phyloP scores from a whole-genome alignment of 1,140 invertebrate genomes.

The Trissolcus basalis region DNA sequence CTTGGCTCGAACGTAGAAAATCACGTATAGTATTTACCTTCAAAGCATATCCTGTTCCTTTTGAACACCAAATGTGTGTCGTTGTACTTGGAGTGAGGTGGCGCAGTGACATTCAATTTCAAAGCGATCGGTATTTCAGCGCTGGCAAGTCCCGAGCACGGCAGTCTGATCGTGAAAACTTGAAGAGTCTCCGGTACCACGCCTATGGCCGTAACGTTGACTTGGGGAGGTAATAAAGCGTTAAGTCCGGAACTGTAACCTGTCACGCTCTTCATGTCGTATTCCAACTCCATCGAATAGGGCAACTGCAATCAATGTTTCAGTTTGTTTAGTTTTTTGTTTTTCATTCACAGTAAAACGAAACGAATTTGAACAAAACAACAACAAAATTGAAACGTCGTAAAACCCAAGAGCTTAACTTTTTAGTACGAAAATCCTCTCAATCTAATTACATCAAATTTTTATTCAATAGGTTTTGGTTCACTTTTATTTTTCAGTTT shows the following conservation, averaged over 20 bases:
- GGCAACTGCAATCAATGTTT: constrained; percentile 78
- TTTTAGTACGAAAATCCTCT: too few relatives aligned
- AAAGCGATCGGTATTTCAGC: constrained; percentile 86
- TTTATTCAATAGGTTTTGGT: too few relatives aligned
- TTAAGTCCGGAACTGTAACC: constrained; percentile 67
- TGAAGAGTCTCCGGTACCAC: constrained; percentile 84
- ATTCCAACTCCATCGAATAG: constrained; percentile 86
- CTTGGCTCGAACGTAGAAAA: constrained; percentile 7
- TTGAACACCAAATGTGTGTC: constrained; percentile 86
- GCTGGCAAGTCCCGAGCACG: constrained; percentile 85
- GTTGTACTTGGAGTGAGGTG: constrained; percentile 80
- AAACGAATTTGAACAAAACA: not conserved
- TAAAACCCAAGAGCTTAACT: too few relatives aligned
- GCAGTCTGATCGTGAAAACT: constrained; percentile 85
- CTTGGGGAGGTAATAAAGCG: constrained; percentile 84
- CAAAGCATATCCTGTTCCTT: constrained; percentile 90
- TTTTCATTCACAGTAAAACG: not conserved
- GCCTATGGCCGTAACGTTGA: constrained; percentile 87
- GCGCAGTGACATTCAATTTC: constrained; percentile 84
- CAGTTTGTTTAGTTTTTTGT: not conserved
- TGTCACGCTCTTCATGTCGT: constrained; percentile 80
- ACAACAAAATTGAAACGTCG: too few relatives aligned
- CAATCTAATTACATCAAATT: too few relatives aligned
- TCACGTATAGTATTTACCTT: constrained; percentile 78
- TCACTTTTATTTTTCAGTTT: too few relatives aligned